Conservation (phyloP, 2,888 invertebrate genomes). For the Epistrophella euchroma region DNA sequence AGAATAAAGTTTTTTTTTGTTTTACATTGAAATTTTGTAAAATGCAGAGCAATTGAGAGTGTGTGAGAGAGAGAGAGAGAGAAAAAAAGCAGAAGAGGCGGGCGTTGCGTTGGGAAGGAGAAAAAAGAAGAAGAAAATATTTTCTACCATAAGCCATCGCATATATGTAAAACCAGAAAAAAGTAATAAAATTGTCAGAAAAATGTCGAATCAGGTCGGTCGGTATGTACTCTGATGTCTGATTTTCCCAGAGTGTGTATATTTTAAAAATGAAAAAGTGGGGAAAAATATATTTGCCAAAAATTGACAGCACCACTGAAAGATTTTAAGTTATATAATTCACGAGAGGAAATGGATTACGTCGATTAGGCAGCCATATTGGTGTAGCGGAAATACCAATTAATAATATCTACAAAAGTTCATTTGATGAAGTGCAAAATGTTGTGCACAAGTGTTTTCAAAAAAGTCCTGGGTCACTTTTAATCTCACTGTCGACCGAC, state of each 20-base stretch:
- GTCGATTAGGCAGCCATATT: conserved; percentile 37
- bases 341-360: conserved; percentile 38
- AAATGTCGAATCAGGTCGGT: conserved; percentile 47
- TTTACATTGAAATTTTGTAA: conserved; percentile 55
- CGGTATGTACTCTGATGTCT: conserved; percentile 14
- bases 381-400: conserved; percentile 31
- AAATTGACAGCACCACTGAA: conserved; percentile 60
- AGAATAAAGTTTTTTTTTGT: conserved; percentile 51
- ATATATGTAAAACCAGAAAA: conserved; percentile 22
- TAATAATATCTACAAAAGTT: not conserved
- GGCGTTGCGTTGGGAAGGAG: conserved; percentile 10
- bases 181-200: conserved; percentile 64
- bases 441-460: conserved; percentile 26
- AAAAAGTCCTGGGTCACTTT: conserved; percentile 55
- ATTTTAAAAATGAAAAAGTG: conserved; percentile 37
- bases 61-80: not conserved
- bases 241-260: conserved; percentile 24
- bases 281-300: conserved; percentile 59
- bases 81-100: not conserved
- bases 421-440: conserved; percentile 19
- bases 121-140: conserved; percentile 20
- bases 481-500: conserved; percentile 17
- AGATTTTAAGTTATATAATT: conserved; percentile 64
- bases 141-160: conserved; percentile 11
- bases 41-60: conserved; percentile 25